These are phyloP conservation scores for Parnassius apollo DNA, from an alignment of 2,888 invertebrate species.

Conservation along the genomic window DNA sequence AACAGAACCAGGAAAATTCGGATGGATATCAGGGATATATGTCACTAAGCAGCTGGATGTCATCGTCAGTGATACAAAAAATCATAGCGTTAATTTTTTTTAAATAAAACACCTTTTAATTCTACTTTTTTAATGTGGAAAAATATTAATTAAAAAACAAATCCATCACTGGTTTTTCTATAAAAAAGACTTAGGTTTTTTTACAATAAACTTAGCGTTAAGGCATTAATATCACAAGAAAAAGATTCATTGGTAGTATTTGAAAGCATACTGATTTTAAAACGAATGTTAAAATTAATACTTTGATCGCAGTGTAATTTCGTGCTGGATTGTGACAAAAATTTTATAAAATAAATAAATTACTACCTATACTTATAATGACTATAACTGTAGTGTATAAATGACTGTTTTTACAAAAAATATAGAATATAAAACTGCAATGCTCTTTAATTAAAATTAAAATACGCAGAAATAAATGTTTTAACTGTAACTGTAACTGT, in stretches of 20 bases:
- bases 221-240: conserved; percentile 16
- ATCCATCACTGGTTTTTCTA: conserved; percentile 38
- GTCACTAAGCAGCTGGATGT: conserved; percentile 83
- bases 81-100: conserved; percentile 71
- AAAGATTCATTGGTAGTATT: not conserved
- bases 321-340: not conserved
- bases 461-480: too few relatives aligned
- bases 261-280: not conserved
- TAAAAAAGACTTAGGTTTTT: conserved; percentile 4
- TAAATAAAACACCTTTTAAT: conserved; percentile 33
- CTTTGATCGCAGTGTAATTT: not conserved
- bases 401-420: too few relatives aligned
- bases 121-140: conserved; percentile 23
- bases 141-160: conserved; percentile 22
- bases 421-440: too few relatives aligned
- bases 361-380: too few relatives aligned
- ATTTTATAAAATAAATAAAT: too few relatives aligned
- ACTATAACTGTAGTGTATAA: too few relatives aligned
- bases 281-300: too few relatives aligned
- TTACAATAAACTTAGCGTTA: not conserved
- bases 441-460: too few relatives aligned
- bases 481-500: too few relatives aligned
- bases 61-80: conserved; percentile 83
- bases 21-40: conserved; percentile 86
- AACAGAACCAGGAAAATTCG: conserved; percentile 75